Percentiles rank a stretch among this genome's conserved stretches.
These are phyloP conservation scores for Atherinosoma microstoma DNA, from an alignment of 2,797 vertebrate species.

Conservation along the genomic window DNA sequence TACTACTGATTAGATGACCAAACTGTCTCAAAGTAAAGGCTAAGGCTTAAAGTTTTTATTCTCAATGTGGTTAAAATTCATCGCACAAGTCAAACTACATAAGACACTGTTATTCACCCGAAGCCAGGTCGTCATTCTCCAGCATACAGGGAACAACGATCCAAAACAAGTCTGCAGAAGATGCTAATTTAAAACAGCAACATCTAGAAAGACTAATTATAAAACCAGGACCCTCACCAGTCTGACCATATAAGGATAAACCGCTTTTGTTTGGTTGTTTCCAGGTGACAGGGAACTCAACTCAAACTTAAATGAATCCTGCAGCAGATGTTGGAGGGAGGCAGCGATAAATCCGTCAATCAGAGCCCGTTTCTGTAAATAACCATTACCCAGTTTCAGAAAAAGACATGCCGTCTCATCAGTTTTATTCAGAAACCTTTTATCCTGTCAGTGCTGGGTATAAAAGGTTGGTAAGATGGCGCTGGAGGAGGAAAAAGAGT, in stretches of 20 bases:
- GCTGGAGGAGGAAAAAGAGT: slow-evolving; percentile 83
- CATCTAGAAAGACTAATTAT: neutral
- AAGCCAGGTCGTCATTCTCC: too few species aligned
- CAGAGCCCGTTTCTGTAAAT: too few species aligned
- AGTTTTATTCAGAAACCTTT: neutral
- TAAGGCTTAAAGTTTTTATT: neutral
- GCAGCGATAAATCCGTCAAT: neutral
- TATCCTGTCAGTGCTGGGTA: neutral
- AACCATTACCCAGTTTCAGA: neutral
- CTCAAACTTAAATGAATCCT: slow-evolving; percentile 14
- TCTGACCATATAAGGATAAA: slow-evolving; percentile 32
- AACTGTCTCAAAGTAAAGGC: neutral
- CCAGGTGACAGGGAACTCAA: slow-evolving; percentile 11
- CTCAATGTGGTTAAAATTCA: too few species aligned
- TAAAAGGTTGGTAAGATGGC: slow-evolving; percentile 87
- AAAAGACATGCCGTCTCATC: neutral
- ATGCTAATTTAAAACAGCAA: neutral
- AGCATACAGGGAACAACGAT: too few species aligned
- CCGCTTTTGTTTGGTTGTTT: slow-evolving; percentile 6
- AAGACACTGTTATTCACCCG: too few species aligned
- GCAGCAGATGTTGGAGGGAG: slow-evolving; percentile 14
- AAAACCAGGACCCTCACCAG: neutral
- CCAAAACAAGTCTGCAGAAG: neutral
- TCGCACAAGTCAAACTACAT: too few species aligned
- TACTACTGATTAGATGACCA: neutral